These are phyloP conservation scores for Copidosoma floridanum DNA, from an alignment of 1,140 invertebrate species.

Conservation along the genomic window DNA sequence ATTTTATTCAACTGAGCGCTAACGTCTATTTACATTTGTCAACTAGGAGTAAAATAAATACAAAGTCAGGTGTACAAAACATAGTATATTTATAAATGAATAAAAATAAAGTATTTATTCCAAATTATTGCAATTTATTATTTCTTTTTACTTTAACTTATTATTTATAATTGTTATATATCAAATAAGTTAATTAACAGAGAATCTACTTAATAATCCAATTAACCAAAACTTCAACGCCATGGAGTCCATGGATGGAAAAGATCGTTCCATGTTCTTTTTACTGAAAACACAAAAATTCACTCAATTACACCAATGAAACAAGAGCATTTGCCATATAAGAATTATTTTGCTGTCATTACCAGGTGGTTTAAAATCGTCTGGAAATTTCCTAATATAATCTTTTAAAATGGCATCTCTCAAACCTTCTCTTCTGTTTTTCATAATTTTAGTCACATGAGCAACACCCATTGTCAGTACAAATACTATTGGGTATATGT, in stretches of 20 bases:
- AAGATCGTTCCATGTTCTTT: conserved; percentile 6
- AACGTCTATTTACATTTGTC: too few species aligned
- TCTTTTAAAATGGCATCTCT: conserved; percentile 8
- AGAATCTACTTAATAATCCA: conserved; percentile 8
- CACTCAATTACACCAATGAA: neutral
- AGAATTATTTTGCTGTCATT: neutral
- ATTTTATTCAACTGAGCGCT: too few species aligned
- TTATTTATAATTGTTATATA: conserved; percentile 4
- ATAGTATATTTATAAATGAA: too few species aligned
- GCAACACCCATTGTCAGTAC: neutral
- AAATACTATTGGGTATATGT: neutral
- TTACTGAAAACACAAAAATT: conserved; percentile 9
- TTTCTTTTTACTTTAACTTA: neutral
- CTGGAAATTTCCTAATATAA: conserved; percentile 19
- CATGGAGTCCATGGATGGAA: conserved; percentile 2
- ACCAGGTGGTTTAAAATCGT: conserved; percentile 14
- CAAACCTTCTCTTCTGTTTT: conserved; percentile 5
- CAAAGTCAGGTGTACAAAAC: too few species aligned
- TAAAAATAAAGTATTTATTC: neutral
- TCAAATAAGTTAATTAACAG: conserved; percentile 4
- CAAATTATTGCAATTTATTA: neutral
- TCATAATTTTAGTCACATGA: conserved; percentile 1
- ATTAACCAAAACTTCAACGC: conserved; percentile 9
- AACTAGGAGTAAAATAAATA: too few species aligned
- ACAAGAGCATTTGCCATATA: neutral